Evolutionary conservation across 2,888 invertebrate species (phyloP), one percentile per base, ranked within the genome.

Genomic region (Crocallis elinguaria): DNA sequence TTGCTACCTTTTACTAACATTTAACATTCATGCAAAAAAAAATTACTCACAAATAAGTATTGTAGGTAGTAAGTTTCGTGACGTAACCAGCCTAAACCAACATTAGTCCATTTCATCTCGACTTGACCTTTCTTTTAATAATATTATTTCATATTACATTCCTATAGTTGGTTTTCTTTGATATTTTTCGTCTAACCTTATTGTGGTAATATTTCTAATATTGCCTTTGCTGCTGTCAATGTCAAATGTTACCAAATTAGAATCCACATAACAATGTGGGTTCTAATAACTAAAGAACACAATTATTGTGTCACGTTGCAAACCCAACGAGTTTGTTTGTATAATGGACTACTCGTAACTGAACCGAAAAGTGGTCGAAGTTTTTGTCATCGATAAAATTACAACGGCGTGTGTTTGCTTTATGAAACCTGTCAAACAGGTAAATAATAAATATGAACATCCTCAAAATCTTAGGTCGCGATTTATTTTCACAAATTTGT

Each of bases 341-440:
- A 2, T 27, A 16, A 19, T 9, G 2, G n/a, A 33, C 11, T 2
- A n/a, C n/a, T n/a, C n/a, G n/a, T n/a, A 21, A 17, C 9, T 21
- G 13, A 29, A 21, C 13, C 7, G 9, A 1, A 23, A 38, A 27
- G 32, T 32, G 27, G 27, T 19, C 12, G 32, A n/a, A 0, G 16
- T 37, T 49, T 36, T 32, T n/a, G 37, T 50, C 32, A 27, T 43
- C 37, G 32, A 32, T 32, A 43, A 44, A 43, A 44, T 42, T 49
- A 35, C n/a, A 21, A 29, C 33, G 3, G 14, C 33, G 14, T 23
- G 14, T 12, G 17, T 23, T 32, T 50, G 30, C 5, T 45, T 13
- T 12, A 37, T 35, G 3, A n/a, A 35, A 38, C 16, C 13, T 8
- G 13, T 7, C 32, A 45, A 44, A 46, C 52, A 17, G 46, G 36